A percentile compares a stretch with the other conserved stretches of the same genome.
phyloP scores from a whole-genome alignment of 2,113 vertebrate species.

The Manacus vitellinus region DNA sequence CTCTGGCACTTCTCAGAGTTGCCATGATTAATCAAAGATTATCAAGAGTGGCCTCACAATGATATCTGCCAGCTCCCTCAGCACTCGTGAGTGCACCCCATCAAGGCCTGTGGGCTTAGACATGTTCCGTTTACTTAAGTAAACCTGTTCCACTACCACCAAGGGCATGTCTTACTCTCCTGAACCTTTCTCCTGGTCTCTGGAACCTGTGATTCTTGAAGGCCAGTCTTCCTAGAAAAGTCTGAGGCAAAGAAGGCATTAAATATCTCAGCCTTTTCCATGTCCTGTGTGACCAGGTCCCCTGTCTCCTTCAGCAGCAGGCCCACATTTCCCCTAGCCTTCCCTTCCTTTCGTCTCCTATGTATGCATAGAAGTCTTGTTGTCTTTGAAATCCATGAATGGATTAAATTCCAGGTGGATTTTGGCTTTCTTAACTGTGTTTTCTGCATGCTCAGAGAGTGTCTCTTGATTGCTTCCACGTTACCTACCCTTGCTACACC shows the following conservation, averaged over 20 bases:
- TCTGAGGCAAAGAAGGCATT: background rate
- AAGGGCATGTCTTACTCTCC: background rate
- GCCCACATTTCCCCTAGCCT: background rate
- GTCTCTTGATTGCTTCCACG: background rate
- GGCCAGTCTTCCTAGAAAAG: background rate
- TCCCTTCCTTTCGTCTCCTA: background rate
- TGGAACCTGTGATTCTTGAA: background rate
- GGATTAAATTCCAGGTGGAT: background rate
- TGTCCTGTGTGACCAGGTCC: background rate
- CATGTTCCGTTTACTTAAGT: background rate
- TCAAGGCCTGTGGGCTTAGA: background rate
- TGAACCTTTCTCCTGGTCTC: background rate
- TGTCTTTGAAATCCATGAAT: background rate
- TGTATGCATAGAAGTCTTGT: background rate
- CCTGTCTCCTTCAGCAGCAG: background rate
- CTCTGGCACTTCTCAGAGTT: background rate
- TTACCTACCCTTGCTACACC: background rate
- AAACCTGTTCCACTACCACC: background rate
- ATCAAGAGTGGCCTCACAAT: background rate
- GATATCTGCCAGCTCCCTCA: background rate
- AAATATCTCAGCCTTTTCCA: background rate
- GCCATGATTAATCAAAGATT: background rate
- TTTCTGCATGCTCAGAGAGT: background rate
- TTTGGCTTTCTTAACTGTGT: accelerated
- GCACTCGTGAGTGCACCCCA: background rate